phyloP scores from a whole-genome alignment of 2,797 vertebrate genomes.

The Hirundo rustica region DNA sequence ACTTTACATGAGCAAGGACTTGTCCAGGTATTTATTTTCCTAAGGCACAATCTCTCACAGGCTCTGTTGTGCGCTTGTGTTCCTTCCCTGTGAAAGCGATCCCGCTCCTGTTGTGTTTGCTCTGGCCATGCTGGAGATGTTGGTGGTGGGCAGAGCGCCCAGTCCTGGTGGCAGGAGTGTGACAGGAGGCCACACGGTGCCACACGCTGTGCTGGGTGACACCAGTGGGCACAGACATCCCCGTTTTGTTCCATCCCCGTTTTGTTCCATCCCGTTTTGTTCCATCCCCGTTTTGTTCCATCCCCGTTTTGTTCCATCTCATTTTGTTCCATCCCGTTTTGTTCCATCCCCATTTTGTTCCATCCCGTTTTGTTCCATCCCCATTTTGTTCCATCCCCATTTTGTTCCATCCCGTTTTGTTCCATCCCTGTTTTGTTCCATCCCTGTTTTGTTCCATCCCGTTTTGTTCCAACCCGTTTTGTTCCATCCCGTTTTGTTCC shows the following conservation, averaged over 20 bases:
- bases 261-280: accelerated
- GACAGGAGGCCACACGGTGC: neutral
- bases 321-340: neutral
- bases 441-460: neutral
- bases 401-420: accelerated
- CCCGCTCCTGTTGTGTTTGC: accelerated
- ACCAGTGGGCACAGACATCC: accelerated
- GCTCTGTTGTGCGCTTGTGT: neutral
- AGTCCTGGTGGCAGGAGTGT: neutral
- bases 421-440: neutral
- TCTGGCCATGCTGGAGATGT: neutral
- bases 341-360: neutral
- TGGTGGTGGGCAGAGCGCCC: neutral
- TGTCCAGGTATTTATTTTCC: neutral
- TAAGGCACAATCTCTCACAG: accelerated
- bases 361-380: neutral
- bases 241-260: accelerated
- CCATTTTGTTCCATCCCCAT: neutral
- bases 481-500: neutral
- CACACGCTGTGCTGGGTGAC: accelerated
- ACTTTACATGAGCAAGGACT: neutral
- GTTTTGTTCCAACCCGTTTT: neutral
- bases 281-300: accelerated
- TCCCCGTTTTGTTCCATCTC: neutral
- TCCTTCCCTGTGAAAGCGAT: neutral